phyloP scores from a whole-genome alignment of 2,113 vertebrate species.

The Pteruthius melanotis region DNA sequence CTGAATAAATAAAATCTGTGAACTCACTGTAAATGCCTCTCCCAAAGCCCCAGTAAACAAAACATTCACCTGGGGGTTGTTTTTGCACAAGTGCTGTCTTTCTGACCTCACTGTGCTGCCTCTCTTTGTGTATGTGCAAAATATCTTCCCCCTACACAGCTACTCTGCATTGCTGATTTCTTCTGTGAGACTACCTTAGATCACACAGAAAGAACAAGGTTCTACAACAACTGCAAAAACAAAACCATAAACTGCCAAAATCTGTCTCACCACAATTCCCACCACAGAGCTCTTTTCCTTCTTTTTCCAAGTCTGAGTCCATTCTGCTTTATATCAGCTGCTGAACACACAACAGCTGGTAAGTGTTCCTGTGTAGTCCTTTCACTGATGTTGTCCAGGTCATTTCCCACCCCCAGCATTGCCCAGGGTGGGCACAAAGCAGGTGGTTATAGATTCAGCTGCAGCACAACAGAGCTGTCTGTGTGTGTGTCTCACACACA shows the following conservation, averaged over 20 bases:
- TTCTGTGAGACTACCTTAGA: not conserved
- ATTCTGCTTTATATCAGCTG: not conserved
- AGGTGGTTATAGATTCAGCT: not conserved
- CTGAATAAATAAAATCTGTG: constrained; percentile 25
- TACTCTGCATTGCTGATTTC: not conserved
- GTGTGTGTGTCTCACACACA: fast-evolving
- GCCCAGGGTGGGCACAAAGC: not conserved
- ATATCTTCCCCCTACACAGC: not conserved
- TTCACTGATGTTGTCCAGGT: not conserved
- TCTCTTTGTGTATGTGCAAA: not conserved
- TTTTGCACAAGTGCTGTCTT: not conserved
- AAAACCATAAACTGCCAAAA: not conserved
- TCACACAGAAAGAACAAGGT: not conserved
- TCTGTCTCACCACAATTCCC: not conserved
- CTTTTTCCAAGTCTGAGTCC: not conserved
- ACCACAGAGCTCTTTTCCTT: not conserved
- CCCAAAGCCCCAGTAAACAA: not conserved
- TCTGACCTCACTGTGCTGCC: fast-evolving
- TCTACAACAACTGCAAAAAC: not conserved
- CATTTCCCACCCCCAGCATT: not conserved
- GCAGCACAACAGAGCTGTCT: not conserved
- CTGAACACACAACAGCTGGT: not conserved
- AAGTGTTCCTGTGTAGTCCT: not conserved
- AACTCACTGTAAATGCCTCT: not conserved
- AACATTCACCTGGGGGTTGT: not conserved